phyloP scores from a whole-genome alignment of 2,888 invertebrate species.

The Dyspetes luteomarginatus region DNA sequence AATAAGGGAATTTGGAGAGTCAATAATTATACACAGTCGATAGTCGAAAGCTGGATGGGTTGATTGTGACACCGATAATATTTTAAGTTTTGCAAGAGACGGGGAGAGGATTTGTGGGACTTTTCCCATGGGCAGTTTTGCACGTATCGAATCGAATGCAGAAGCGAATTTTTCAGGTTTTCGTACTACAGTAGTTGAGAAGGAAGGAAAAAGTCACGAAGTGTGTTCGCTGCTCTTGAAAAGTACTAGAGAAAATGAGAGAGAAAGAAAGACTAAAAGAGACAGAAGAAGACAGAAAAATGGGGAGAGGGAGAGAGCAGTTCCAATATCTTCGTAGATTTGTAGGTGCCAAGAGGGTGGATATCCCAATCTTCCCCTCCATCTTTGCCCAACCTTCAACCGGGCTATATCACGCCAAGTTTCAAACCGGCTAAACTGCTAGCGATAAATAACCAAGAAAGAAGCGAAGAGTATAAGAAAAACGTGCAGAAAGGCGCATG shows the following conservation, averaged over 20 bases:
- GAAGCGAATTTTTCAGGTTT: too few species aligned
- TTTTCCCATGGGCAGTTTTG: neutral
- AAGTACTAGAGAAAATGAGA: conserved; percentile 48
- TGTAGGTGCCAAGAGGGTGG: conserved; percentile 72
- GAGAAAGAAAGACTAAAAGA: too few species aligned
- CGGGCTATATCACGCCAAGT: conserved; percentile 69
- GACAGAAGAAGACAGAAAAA: conserved; percentile 39
- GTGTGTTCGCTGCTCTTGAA: conserved; percentile 9
- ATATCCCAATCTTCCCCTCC: too few species aligned
- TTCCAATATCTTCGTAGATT: conserved; percentile 76
- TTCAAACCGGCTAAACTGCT: conserved; percentile 70
- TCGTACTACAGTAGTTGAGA: too few species aligned
- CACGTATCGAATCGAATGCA: conserved; percentile 58
- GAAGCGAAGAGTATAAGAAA: conserved; percentile 43
- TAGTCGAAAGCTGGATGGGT: conserved; percentile 42
- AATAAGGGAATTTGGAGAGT: neutral
- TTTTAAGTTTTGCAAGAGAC: conserved; percentile 68
- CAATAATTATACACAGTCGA: neutral
- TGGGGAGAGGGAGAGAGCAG: conserved; percentile 53
- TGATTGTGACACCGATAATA: conserved; percentile 74
- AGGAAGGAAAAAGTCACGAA: conserved; percentile 51
- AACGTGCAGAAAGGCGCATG: conserved; percentile 49
- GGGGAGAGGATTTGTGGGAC: neutral
- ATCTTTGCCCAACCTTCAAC: conserved; percentile 62
- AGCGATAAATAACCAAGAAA: conserved; percentile 74